Conservation (phyloP, 2,797 vertebrate species). For the Mus spretus region DNA sequence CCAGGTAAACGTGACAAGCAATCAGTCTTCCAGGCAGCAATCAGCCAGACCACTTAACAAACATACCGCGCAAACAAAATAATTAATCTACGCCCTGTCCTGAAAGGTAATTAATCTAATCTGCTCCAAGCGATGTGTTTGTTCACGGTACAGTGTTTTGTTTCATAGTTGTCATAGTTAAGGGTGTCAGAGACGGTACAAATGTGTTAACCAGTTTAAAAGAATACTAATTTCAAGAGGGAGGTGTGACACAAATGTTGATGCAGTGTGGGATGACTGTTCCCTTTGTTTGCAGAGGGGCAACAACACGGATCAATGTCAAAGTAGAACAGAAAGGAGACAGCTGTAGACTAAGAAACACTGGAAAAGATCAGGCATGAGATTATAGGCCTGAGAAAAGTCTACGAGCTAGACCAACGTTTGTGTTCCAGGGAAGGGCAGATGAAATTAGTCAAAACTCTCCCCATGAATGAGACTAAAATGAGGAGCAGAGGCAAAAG, state of each 20-base stretch:
- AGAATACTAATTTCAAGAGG: slow-evolving; percentile 84
- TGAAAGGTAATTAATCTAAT: slow-evolving; percentile 88
- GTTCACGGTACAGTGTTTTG: slow-evolving; percentile 76
- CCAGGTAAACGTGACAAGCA: slow-evolving; percentile 88
- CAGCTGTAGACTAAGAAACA: slow-evolving; percentile 65
- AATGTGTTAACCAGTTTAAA: slow-evolving; percentile 79
- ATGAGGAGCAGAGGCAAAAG: not conserved
- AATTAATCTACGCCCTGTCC: slow-evolving; percentile 89
- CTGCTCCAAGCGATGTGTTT: slow-evolving; percentile 78
- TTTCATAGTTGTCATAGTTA: slow-evolving; percentile 80
- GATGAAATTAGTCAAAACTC: not conserved
- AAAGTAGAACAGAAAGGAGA: slow-evolving; percentile 78
- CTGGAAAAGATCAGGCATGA: slow-evolving; percentile 71
- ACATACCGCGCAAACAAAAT: slow-evolving; percentile 89
- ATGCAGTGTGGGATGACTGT: slow-evolving; percentile 65
- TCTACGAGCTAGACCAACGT: slow-evolving; percentile 4
- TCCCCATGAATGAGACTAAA: not conserved
- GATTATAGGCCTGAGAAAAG: not conserved
- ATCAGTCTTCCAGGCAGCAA: slow-evolving; percentile 88
- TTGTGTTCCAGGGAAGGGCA: not conserved
- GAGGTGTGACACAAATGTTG: slow-evolving; percentile 76
- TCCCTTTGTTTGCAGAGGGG: slow-evolving; percentile 80
- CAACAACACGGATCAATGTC: slow-evolving; percentile 84
- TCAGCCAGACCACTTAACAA: slow-evolving; percentile 89
- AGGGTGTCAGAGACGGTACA: slow-evolving; percentile 74